Percentiles rank a stretch among this genome's conserved stretches.
These are phyloP conservation scores for Acanthurus leucopareius DNA, from an alignment of 2,797 vertebrate species.

Conservation along the genomic window DNA sequence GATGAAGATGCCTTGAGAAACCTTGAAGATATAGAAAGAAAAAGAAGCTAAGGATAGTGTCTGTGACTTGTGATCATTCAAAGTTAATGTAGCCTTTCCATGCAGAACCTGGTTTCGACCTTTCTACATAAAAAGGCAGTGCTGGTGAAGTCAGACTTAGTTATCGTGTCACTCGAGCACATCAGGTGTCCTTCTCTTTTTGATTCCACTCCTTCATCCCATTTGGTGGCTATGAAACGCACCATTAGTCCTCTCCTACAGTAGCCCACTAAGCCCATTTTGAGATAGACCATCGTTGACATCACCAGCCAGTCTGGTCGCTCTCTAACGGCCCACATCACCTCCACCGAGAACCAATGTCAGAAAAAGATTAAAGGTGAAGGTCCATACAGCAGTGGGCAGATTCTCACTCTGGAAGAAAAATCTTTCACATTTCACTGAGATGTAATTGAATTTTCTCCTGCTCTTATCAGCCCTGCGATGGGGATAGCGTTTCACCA, in stretches of 20 bases:
- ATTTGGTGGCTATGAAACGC: conserved; percentile 43
- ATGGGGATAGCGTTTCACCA: conserved; percentile 52
- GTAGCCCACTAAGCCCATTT: conserved; percentile 20
- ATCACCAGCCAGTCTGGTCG: conserved; percentile 2
- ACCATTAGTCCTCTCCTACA: conserved; percentile 47
- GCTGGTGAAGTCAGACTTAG: conserved; percentile 14
- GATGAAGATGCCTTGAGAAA: conserved; percentile 8
- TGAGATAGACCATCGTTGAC: conserved; percentile 30
- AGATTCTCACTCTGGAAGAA: conserved; percentile 39
- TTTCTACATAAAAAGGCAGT: conserved; percentile 19
- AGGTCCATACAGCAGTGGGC: conserved; percentile 26
- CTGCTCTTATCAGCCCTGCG: conserved; percentile 43
- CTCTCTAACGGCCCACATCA: conserved; percentile 24
- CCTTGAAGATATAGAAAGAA: neutral
- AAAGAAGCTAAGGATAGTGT: conserved; percentile 13
- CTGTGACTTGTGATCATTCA: conserved; percentile 24
- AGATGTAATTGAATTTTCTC: conserved; percentile 71
- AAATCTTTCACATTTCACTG: conserved; percentile 65
- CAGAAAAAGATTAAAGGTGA: conserved; percentile 50
- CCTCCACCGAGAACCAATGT: conserved; percentile 41
- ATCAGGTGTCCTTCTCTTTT: conserved; percentile 21
- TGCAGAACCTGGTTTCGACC: neutral
- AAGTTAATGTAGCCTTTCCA: conserved; percentile 11
- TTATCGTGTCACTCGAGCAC: neutral
- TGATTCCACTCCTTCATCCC: conserved; percentile 19